These are phyloP conservation scores for Rapana venosa DNA, from an alignment of 2,888 invertebrate genomes.

Conservation along the genomic window DNA sequence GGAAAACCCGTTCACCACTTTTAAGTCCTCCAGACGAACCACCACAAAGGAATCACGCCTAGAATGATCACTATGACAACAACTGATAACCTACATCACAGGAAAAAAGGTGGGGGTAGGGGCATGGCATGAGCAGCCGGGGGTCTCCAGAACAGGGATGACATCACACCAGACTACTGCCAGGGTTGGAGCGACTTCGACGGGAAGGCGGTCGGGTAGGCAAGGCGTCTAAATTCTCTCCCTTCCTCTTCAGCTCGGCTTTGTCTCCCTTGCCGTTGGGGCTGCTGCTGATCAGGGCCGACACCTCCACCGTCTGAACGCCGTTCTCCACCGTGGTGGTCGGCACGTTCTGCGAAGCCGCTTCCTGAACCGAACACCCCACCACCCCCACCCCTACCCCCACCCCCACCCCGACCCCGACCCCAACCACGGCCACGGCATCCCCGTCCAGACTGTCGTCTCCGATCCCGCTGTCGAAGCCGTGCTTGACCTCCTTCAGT, in stretches of 20 bases:
- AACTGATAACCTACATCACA: not conserved
- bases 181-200: slow-evolving; percentile 37
- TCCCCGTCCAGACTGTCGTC: slow-evolving; percentile 28
- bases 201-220: slow-evolving; percentile 34
- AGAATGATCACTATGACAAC: not conserved
- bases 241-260: slow-evolving; percentile 38
- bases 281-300: not conserved
- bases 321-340: slow-evolving; percentile 29
- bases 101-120: too few relatives aligned
- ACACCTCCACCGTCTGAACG: slow-evolving; percentile 2
- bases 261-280: slow-evolving; percentile 32
- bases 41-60: not conserved
- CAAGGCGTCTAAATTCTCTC: slow-evolving; percentile 28
- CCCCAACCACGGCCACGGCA: not conserved
- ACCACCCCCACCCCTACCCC: not conserved
- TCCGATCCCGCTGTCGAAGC: slow-evolving; percentile 29
- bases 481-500: slow-evolving; percentile 34
- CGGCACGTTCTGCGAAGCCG: not conserved
- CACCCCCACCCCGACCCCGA: not conserved
- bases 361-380: too few relatives aligned
- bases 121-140: too few relatives aligned
- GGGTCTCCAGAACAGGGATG: not conserved
- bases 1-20: not conserved
- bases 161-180: slow-evolving; percentile 6
- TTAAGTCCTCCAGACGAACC: not conserved